A percentile compares a stretch with the other conserved stretches of the same genome.
These are phyloP conservation scores for Garrulus glandarius DNA, from an alignment of 2,797 vertebrate species.

Conservation along the genomic window DNA sequence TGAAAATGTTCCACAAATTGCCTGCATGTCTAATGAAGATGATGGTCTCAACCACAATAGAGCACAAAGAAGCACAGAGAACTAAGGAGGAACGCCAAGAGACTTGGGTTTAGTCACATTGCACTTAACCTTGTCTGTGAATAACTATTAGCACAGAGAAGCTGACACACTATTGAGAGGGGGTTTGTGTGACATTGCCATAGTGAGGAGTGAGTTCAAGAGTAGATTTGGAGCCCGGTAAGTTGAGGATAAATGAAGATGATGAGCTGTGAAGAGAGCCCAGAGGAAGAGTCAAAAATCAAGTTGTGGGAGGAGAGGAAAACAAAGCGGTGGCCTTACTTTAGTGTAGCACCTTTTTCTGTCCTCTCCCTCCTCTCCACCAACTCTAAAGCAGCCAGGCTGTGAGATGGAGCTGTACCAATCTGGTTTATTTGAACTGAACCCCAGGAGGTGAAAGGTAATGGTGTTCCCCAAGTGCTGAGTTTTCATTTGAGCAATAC, in stretches of 20 bases:
- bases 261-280: background rate
- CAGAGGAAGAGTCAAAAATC: background rate
- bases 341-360: background rate
- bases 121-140: background rate
- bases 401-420: background rate
- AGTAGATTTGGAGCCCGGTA: background rate
- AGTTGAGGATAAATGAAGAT: background rate
- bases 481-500: background rate
- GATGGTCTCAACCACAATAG: constrained; percentile 42
- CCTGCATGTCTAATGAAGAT: constrained; percentile 40
- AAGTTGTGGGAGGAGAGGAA: background rate
- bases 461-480: background rate
- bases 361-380: background rate
- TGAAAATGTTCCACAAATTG: constrained; percentile 20
- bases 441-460: background rate
- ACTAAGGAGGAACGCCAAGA: background rate
- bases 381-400: background rate
- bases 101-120: background rate
- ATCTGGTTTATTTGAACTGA: background rate
- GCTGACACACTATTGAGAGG: background rate
- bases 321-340: background rate
- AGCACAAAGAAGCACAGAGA: background rate
- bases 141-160: background rate
- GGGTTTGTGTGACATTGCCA: background rate
- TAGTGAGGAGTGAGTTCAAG: background rate